Conservation (phyloP, 1,140 invertebrate genomes). For the Eurosta solidaginis region DNA sequence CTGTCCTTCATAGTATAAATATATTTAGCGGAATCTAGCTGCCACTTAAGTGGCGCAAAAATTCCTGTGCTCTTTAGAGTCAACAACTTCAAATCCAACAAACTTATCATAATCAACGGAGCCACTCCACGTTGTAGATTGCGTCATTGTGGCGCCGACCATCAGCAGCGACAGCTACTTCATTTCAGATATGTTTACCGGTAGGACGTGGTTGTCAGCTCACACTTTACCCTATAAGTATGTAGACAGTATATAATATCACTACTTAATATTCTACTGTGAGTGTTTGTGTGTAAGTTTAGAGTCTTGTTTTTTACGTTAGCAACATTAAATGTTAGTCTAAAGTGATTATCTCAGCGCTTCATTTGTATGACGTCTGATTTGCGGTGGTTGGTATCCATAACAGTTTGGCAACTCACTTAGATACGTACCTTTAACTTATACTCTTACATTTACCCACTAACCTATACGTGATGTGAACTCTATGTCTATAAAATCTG, state of each 20-base stretch:
- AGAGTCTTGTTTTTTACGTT: neutral
- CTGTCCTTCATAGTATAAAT: neutral
- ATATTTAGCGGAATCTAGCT: neutral
- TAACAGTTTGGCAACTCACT: neutral
- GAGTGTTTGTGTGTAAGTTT: neutral
- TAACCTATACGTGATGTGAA: neutral
- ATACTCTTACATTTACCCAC: neutral
- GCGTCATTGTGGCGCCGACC: neutral
- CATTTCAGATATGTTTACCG: neutral
- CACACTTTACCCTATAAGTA: neutral
- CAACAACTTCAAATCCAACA: neutral
- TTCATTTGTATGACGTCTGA: constrained; percentile 14
- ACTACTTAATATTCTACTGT: neutral
- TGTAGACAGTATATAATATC: neutral
- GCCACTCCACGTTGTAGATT: neutral
- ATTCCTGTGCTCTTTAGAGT: neutral
- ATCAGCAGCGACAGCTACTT: constrained; percentile 4
- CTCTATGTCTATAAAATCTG: neutral
- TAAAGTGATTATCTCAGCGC: constrained; percentile 23
- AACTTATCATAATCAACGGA: neutral
- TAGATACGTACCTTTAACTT: neutral
- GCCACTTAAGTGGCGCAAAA: constrained; percentile 23
- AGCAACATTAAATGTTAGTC: constrained; percentile 6
- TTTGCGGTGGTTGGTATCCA: neutral
- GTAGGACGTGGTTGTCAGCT: neutral